Percentiles rank a stretch among this genome's conserved stretches.
Evolutionary conservation across 2,113 vertebrate species (phyloP).

Genomic region (Corythornis vintsioides): DNA sequence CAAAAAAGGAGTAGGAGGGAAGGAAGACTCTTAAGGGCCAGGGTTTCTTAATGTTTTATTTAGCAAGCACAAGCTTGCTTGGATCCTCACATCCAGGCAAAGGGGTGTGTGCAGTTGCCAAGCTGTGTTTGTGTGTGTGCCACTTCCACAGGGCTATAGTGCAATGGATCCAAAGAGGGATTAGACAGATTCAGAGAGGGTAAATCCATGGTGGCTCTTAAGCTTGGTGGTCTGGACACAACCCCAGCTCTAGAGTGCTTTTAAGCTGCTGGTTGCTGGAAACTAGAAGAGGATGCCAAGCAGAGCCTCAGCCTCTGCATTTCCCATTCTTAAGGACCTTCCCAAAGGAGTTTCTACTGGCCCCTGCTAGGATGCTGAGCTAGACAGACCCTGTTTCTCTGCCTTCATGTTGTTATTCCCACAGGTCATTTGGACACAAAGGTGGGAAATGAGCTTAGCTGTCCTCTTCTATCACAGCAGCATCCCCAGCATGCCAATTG

Average conservation of each 20-base stretch:
- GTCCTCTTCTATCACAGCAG: neutral
- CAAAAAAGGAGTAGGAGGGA: neutral
- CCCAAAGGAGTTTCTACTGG: neutral
- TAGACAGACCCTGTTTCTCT: neutral
- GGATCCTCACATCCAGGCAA: neutral
- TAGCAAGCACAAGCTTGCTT: neutral
- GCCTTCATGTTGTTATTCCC: neutral
- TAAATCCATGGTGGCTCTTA: neutral
- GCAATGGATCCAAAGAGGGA: conserved; percentile 18
- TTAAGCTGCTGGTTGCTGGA: conserved; percentile 22
- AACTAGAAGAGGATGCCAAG: conserved; percentile 41
- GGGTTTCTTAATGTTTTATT: neutral
- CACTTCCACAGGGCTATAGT: neutral
- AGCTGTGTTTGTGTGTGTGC: neutral
- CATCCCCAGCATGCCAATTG: neutral
- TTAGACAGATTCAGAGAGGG: conserved; percentile 39
- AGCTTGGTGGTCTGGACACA: conserved; percentile 60
- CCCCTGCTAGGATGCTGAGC: neutral
- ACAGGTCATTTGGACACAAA: neutral
- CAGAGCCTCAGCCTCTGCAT: neutral
- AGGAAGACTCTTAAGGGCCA: neutral
- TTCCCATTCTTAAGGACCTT: conserved; percentile 25
- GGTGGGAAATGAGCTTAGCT: neutral
- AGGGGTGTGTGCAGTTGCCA: neutral
- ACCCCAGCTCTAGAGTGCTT: neutral